Evolutionary conservation across 2,888 invertebrate genomes (phyloP), one percentile per base, ranked within the genome.

Genomic region (Lasioglossum leucozonium): DNA sequence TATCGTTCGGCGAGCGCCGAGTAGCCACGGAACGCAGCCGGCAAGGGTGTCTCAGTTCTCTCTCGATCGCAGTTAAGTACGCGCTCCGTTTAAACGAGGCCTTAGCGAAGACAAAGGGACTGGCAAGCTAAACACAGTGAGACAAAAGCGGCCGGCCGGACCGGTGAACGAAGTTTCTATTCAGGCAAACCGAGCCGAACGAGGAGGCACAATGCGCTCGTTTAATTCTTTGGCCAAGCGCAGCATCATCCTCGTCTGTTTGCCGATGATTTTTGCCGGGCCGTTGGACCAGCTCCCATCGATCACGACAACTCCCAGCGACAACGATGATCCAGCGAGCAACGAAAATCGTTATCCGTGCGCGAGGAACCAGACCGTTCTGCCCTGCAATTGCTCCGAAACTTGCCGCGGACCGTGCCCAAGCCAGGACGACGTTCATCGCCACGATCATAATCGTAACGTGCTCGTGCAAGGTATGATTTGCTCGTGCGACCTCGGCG

Each of bases 401-500:
- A 10, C 67, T 37, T 40, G 37, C 11, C 67, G 11, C 11, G 11
- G 11, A 10, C 22, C 67, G 0, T 67, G 22, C 3, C 37, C 67
- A 22, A 22, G 34, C 8, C 67, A 11, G 37, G 22, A 40, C 22
- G 37, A 67, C 4, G 37, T 18, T 34, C 67, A 22, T 18, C 22
- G 11, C 11, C 67, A 22, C 22, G 37, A 37, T 22, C 67, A 37
- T 22, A 67, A 26, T 26, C 73, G 74, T 6, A 82, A 89, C 44
- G 74, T 89, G 13, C 80, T 93, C 44, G 75, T 92, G 40, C 91
- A 93, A 76, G 93, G 93, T 0, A 93, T 92, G 91, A 91, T 91
- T 4, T 94, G 92, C 82, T 77, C 91, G 72, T 94, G 94, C 78
- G 92, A 93, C 74, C 44, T 92, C 1, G 91, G 91, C 34, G 75